phyloP scores from a whole-genome alignment of 1,140 invertebrate genomes.

The Drosophila nigrodunni region DNA sequence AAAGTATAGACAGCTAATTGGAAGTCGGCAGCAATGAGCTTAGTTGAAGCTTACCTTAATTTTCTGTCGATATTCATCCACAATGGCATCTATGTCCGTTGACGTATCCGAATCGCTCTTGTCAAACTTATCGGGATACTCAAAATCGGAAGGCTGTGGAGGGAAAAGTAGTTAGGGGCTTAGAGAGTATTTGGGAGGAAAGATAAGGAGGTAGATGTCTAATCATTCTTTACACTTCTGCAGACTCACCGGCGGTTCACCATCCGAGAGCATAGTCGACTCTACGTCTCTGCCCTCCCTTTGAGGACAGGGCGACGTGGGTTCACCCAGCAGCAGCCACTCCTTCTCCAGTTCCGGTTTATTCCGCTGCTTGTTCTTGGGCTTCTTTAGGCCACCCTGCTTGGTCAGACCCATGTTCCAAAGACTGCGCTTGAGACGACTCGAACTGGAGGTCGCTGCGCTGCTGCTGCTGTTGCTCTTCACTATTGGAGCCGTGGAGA shows the following conservation, averaged over 20 bases:
- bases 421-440: conserved; percentile 68
- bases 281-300: conserved; percentile 72
- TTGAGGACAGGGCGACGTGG: conserved; percentile 75
- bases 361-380: conserved; percentile 64
- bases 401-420: conserved; percentile 78
- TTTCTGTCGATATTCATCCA: conserved; percentile 84
- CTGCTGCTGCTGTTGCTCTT: conserved; percentile 62
- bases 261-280: conserved; percentile 77
- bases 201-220: too few relatives aligned
- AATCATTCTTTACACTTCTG: neutral
- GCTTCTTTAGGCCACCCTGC: conserved; percentile 65
- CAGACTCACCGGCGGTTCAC: conserved; percentile 67
- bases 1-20: neutral
- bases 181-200: too few relatives aligned
- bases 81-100: conserved; percentile 84
- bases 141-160: conserved; percentile 76
- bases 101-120: conserved; percentile 83
- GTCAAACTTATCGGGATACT: conserved; percentile 80
- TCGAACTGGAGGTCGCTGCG: conserved; percentile 43
- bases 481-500: conserved; percentile 71
- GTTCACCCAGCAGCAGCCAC: conserved; percentile 82
- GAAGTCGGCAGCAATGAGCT: neutral
- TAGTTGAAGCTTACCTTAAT: conserved; percentile 56
- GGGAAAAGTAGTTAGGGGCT: too few relatives aligned
- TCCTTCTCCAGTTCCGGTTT: conserved; percentile 83